Percentiles rank a stretch among this genome's conserved stretches.
These are phyloP conservation scores for Pachliopta kotzebuea DNA, from an alignment of 2,888 invertebrate genomes.

Conservation along the genomic window DNA sequence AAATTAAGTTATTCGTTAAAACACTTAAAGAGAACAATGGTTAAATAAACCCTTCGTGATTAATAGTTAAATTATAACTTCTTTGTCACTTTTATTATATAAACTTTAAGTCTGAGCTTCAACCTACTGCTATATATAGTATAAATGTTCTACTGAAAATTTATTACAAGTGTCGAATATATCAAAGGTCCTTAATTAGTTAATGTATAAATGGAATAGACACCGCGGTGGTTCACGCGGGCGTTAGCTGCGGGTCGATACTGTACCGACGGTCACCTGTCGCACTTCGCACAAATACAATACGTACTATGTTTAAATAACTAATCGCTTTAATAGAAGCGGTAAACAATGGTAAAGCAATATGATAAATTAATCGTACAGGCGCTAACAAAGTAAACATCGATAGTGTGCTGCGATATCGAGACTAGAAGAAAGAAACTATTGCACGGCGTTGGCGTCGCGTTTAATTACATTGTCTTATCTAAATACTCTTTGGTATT, in stretches of 20 bases:
- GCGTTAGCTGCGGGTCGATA: constrained; percentile 57
- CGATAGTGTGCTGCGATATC: constrained; percentile 16
- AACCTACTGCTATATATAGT: constrained; percentile 9
- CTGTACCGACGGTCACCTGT: constrained; percentile 45
- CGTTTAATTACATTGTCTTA: constrained; percentile 44
- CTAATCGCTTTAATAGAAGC: constrained; percentile 4
- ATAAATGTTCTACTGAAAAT: constrained; percentile 1
- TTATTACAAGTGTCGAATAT: constrained; percentile 12
- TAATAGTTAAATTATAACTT: background rate
- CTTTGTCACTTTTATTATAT: background rate
- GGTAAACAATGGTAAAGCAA: constrained; percentile 1
- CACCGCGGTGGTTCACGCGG: constrained; percentile 39
- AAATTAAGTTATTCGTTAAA: background rate
- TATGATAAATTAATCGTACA: constrained; percentile 11
- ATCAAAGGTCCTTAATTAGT: constrained; percentile 19
- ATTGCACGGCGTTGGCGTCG: constrained; percentile 41
- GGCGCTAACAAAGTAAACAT: constrained; percentile 18
- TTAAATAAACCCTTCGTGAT: background rate
- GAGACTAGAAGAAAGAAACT: constrained; percentile 25
- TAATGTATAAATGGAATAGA: constrained; percentile 14
- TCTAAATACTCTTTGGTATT: constrained; percentile 71
- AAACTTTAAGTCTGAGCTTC: background rate
- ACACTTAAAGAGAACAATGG: background rate
- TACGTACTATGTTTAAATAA: background rate
- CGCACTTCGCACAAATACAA: constrained; percentile 1